Evolutionary conservation across 2,888 invertebrate species (phyloP).

Genomic region (Flabesymbios commensalis): DNA sequence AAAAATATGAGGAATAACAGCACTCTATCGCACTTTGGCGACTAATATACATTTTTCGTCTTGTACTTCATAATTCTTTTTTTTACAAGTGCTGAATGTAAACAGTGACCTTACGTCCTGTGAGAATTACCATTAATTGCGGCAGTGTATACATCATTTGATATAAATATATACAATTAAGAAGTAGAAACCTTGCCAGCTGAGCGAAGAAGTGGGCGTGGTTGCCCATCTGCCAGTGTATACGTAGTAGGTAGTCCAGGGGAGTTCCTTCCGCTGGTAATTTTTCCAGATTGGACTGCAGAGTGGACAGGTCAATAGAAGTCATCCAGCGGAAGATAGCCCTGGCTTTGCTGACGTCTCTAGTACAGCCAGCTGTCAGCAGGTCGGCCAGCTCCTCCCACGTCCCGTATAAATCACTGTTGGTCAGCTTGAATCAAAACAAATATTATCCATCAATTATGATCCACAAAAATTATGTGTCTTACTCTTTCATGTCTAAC

Average conservation of each 20-base stretch:
- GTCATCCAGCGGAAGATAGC: conserved; percentile 55
- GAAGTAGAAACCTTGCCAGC: conserved; percentile 32
- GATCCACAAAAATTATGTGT: too few species aligned
- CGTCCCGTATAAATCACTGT: neutral
- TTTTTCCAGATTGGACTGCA: conserved; percentile 40
- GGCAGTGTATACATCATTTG: too few species aligned
- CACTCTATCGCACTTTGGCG: too few species aligned
- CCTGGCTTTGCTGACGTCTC: conserved; percentile 72
- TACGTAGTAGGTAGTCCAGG: conserved; percentile 51
- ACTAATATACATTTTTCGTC: too few species aligned
- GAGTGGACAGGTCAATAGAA: conserved; percentile 49
- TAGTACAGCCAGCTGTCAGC: neutral
- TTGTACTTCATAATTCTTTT: too few species aligned
- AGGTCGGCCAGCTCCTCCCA: neutral
- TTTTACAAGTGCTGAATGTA: too few species aligned
- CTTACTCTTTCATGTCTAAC: too few species aligned
- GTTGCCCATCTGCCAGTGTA: conserved; percentile 52
- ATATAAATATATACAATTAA: too few species aligned
- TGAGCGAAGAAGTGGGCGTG: conserved; percentile 53
- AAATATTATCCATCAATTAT: too few species aligned
- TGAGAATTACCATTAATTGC: too few species aligned
- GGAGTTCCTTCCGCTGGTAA: conserved; percentile 50
- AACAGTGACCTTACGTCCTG: too few species aligned
- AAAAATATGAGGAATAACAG: too few species aligned
- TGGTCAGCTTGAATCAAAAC: neutral